Percentiles rank a stretch among this genome's conserved stretches.
Conservation (phyloP, 2,888 invertebrate species). For the Brachypterus glaber region DNA sequence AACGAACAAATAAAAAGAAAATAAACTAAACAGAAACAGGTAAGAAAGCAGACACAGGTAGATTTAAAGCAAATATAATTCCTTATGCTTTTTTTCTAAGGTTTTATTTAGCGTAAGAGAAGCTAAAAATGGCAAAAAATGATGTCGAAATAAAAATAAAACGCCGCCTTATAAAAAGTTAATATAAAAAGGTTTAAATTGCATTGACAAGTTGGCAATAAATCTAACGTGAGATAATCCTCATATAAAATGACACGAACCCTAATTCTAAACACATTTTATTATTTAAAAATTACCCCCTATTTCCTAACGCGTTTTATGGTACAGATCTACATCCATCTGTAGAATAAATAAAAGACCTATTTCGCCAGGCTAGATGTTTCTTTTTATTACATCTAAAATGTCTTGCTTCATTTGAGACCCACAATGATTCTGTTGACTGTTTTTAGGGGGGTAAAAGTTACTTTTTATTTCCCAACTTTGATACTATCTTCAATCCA, state of each 20-base stretch:
- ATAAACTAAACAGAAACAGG: too few species aligned
- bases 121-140: too few species aligned
- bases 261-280: not conserved
- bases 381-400: constrained; percentile 20
- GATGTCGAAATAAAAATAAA: too few species aligned
- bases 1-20: too few species aligned
- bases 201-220: too few species aligned
- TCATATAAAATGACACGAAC: not conserved
- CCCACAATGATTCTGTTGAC: constrained; percentile 21
- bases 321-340: constrained; percentile 1
- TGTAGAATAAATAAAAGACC: constrained; percentile 2
- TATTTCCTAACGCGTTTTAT: constrained; percentile 2
- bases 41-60: too few species aligned
- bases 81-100: too few species aligned
- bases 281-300: constrained; percentile 4
- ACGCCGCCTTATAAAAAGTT: too few species aligned
- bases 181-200: too few species aligned
- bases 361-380: constrained; percentile 7
- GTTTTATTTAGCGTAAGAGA: too few species aligned
- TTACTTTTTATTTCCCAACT: constrained; percentile 24
- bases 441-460: constrained; percentile 18
- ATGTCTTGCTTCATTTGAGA: constrained; percentile 23
- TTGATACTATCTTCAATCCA: constrained; percentile 23
- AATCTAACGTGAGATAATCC: too few species aligned
- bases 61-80: too few species aligned